Percentiles rank a stretch among this genome's conserved stretches.
Evolutionary conservation across 2,888 invertebrate species (phyloP).

Genomic region (Dolichopus griseipennis): DNA sequence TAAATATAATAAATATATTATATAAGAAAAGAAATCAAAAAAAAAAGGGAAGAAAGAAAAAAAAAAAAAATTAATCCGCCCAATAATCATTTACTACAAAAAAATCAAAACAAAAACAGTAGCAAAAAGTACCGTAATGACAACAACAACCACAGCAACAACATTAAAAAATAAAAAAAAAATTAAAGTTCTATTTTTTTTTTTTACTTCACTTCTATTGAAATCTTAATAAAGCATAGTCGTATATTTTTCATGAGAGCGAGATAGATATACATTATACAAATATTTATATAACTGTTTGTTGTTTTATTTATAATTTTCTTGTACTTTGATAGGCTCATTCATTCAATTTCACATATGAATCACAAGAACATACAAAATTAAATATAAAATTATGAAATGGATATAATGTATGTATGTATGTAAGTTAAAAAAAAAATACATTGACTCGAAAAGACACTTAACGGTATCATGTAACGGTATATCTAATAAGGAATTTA

Average conservation of each 20-base stretch:
- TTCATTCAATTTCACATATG: too few relatives aligned
- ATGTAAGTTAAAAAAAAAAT: too few relatives aligned
- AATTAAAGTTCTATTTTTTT: not conserved
- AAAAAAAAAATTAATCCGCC: not conserved
- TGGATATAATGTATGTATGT: too few relatives aligned
- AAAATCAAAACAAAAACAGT: not conserved
- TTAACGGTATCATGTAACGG: not conserved
- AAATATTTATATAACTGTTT: not conserved
- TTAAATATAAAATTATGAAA: too few relatives aligned
- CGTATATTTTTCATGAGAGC: not conserved
- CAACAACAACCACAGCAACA: not conserved
- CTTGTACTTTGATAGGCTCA: too few relatives aligned
- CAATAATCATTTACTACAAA: slow-evolving; percentile 2
- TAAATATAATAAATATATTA: not conserved
- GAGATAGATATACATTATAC: not conserved
- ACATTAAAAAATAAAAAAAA: not conserved
- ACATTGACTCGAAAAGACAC: not conserved
- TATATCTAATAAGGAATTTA: not conserved
- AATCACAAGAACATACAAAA: too few relatives aligned
- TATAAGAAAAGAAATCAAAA: not conserved
- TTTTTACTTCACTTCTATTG: not conserved
- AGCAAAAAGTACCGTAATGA: not conserved
- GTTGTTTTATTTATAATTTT: not conserved
- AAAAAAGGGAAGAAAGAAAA: not conserved
- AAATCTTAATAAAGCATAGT: not conserved